phyloP scores from a whole-genome alignment of 2,888 invertebrate genomes.

The Brachyptera risi region DNA sequence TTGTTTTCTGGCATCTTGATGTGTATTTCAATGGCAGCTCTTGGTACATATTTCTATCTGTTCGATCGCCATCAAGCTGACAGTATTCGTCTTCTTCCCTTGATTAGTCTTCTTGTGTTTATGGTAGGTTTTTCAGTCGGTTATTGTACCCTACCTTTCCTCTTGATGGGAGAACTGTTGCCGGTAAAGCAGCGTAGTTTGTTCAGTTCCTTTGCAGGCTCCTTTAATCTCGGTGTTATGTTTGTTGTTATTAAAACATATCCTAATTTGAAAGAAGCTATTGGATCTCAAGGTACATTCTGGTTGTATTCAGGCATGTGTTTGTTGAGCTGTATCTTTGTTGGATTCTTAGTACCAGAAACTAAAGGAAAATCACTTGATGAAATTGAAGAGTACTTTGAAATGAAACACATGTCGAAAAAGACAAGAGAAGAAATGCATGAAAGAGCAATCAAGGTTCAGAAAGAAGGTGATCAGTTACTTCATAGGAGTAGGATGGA shows the following conservation, averaged over 20 bases:
- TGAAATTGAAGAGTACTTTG: constrained; percentile 52
- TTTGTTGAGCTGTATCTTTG: constrained; percentile 51
- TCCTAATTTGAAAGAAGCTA: constrained; percentile 41
- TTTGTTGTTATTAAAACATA: constrained; percentile 56
- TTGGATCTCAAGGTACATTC: constrained; percentile 54
- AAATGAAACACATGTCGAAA: constrained; percentile 9
- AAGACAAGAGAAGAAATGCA: not conserved
- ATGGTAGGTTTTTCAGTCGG: constrained; percentile 59
- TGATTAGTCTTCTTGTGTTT: constrained; percentile 54
- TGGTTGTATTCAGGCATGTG: constrained; percentile 55
- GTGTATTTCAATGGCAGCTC: constrained; percentile 50
- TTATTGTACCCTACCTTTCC: constrained; percentile 59
- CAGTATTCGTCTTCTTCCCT: constrained; percentile 46
- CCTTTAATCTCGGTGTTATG: constrained; percentile 53
- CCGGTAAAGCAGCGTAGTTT: constrained; percentile 54
- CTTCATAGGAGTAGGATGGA: no score
- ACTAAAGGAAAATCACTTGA: constrained; percentile 66
- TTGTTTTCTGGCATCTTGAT: constrained; percentile 54
- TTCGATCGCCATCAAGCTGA: constrained; percentile 38
- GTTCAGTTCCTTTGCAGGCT: constrained; percentile 53
- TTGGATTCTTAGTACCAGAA: constrained; percentile 56
- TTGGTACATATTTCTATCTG: constrained; percentile 54
- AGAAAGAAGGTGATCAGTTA: no score
- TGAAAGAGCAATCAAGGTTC: no score
- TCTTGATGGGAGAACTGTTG: constrained; percentile 59